These are phyloP conservation scores for Anolis sagrei DNA, from an alignment of 2,113 vertebrate genomes.

Conservation along the genomic window DNA sequence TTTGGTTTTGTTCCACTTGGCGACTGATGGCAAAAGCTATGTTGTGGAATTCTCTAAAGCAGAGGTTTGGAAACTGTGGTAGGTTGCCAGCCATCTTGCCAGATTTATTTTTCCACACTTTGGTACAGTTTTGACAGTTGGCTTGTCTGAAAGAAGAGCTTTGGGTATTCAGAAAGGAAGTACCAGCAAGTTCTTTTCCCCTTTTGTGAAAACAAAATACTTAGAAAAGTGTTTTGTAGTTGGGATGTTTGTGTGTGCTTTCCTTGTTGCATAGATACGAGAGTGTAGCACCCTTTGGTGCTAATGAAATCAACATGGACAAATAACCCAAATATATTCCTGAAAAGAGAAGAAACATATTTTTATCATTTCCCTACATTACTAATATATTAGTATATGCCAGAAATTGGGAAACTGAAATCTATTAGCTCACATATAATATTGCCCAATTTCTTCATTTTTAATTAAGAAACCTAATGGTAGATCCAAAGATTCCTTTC, in stretches of 20 bases:
- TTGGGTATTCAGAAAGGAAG: constrained; percentile 32
- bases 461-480: neutral
- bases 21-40: neutral
- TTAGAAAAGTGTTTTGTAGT: neutral
- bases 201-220: constrained; percentile 29
- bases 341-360: neutral
- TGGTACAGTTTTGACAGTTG: neutral
- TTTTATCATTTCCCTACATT: no score
- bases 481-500: neutral
- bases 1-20: neutral
- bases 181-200: neutral
- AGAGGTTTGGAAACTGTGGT: constrained; percentile 26
- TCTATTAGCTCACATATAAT: neutral
- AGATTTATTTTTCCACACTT: constrained; percentile 32
- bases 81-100: neutral
- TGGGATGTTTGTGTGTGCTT: constrained; percentile 27
- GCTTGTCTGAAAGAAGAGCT: constrained; percentile 8
- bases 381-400: neutral
- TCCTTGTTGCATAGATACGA: constrained; percentile 32
- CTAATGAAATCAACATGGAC: constrained; percentile 5
- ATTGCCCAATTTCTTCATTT: accelerated
- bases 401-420: neutral
- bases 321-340: neutral
- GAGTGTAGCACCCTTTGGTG: constrained; percentile 1
- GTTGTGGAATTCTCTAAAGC: constrained; percentile 2